Evolutionary conservation across 2,797 vertebrate genomes (phyloP), one percentile per base, ranked within the genome.

Genomic region (Numenius phaeopus): DNA sequence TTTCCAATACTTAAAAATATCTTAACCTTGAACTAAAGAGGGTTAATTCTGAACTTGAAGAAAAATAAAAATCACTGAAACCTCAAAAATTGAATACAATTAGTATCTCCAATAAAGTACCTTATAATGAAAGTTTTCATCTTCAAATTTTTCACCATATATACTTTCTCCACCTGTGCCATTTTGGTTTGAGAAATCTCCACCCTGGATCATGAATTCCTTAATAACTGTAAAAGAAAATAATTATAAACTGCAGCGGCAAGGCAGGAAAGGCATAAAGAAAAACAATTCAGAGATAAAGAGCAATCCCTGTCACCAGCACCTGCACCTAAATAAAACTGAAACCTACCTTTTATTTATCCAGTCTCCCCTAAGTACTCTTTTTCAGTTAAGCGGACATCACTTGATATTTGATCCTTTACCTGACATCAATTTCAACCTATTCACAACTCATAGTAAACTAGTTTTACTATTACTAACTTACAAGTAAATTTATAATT

Each of bases 91-190:
- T 39, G 23, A 86, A 80, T 0, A 47, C 7, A 76, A 46, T 29
- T 24, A 46, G 16, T 46, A 46, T 57, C 84, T 85, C 69, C 69
- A 71, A 5, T 1, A 44, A 4, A 70, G 95, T 98, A 99, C 99
- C 99, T 99, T 99, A 91, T 99, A 99, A 97, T 99, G 97, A 79
- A 99, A 99, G 98, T 99, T 99, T 98, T 99, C 99, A 95, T 99
- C 99, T 98, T 99, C 99, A 98, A 99, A 99, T 98, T 99, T 99
- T 97, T 99, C 99, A 92, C 99, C 99, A 42, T 99, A 99, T 98
- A 99, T 99, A 98, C 99, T 99, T 98, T 99, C 99, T 83, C 99
- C 99, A 79, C 99, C 99, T 8, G 99, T 99, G 93, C 99, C 99
- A 83, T 99, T 99, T 49, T 99, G 99, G 98, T 99, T 99, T 75